Percentiles rank a stretch among this genome's conserved stretches.
phyloP scores from a whole-genome alignment of 2,888 invertebrate genomes.

The Lycocerus yunnanus region DNA sequence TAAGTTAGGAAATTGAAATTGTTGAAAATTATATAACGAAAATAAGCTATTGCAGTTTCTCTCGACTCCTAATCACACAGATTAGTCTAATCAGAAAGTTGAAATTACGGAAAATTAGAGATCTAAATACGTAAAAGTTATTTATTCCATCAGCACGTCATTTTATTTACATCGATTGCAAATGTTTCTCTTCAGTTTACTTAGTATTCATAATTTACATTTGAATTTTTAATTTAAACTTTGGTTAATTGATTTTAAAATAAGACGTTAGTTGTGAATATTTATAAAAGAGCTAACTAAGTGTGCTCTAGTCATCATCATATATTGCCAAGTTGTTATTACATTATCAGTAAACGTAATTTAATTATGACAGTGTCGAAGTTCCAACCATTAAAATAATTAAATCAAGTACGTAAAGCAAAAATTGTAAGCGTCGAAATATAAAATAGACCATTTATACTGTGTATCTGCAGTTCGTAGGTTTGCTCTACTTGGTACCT shows the following conservation, averaged over 20 bases:
- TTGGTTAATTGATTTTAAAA: background rate
- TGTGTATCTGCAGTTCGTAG: background rate
- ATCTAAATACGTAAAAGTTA: background rate
- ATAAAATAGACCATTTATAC: background rate
- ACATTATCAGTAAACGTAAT: background rate
- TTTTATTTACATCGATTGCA: background rate
- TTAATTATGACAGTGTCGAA: background rate
- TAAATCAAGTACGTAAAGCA: background rate
- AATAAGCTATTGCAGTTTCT: background rate
- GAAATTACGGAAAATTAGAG: background rate
- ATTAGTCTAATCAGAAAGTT: background rate
- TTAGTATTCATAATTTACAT: background rate
- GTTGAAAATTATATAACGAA: background rate
- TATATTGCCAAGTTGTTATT: background rate
- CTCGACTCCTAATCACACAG: background rate
- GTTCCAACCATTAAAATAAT: background rate
- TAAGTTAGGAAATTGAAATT: background rate
- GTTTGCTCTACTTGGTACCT: background rate
- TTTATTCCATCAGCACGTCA: background rate
- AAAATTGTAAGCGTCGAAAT: background rate
- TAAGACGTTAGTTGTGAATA: background rate
- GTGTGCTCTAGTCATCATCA: background rate
- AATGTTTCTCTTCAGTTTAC: too few relatives aligned
- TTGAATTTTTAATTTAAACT: background rate
- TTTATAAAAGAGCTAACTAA: background rate